Evolutionary conservation across 2,797 vertebrate genomes (phyloP), one percentile per base, ranked within the genome.

Genomic region (Cichlasoma orientale): DNA sequence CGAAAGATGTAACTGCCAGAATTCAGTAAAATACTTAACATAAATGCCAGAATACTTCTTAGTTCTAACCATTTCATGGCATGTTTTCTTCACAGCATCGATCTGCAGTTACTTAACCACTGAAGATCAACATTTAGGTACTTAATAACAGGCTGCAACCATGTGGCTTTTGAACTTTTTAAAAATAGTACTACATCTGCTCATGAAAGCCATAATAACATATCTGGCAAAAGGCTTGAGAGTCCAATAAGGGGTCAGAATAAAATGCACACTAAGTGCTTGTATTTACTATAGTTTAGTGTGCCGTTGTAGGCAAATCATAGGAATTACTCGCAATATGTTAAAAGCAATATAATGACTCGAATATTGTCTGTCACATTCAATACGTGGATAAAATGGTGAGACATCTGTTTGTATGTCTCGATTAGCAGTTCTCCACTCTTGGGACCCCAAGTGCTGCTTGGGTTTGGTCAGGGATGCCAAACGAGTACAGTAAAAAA

Each of bases 301-400:
- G 82, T 86, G 89, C 90, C 82, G 78, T 81, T 85, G 79, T 92
- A 89, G 87, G 89, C 90, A 89, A 92, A 82, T 79, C 79, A 91
- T 93, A 94, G 89, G 92, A 92, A 92, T 90, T 90, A 89, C 88
- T 94, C 86, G 93, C 94, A 94, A 94, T 94, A 94, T 93, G 90
- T 93, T 92, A 78, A 86, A 93, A 94, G 93, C 93, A 95, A 93
- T 94, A 94, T 90, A 83, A 84, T 72, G 71, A 91, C 80, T 82
- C 21, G 18, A 88, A 85, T 88, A 75, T 86, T 84, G 83, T 92
- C 80, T 81, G 80, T 90, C 87, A 85, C 82, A 83, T 90, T 90
- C 54, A 75, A 92, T 92, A 90, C 89, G 82, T 88, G 88, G 87
- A 86, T 89, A 79, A 86, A 89, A 86, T 7, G 75, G 75, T 66